These are phyloP conservation scores for Hippoglossus hippoglossus DNA, from an alignment of 2,797 vertebrate species.

Conservation along the genomic window DNA sequence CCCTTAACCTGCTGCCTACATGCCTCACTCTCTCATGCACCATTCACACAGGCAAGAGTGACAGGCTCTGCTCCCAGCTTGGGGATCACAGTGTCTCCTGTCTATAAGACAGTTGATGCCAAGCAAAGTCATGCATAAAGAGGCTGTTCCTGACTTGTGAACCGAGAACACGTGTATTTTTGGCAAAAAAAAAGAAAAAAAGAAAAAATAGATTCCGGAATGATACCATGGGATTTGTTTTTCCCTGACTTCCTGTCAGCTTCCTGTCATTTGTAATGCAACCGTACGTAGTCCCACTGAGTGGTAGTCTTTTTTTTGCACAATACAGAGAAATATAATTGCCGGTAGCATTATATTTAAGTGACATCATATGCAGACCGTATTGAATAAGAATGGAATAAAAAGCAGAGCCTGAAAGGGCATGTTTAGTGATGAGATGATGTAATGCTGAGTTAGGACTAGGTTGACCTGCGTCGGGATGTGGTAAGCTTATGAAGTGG, in stretches of 20 bases:
- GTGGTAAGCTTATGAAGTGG: conserved; percentile 86
- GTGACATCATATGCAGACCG: conserved; percentile 37
- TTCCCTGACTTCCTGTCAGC: conserved; percentile 74
- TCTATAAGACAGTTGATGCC: conserved; percentile 83
- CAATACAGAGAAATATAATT: conserved; percentile 63
- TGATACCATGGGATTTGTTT: conserved; percentile 77
- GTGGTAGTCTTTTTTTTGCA: conserved; percentile 34
- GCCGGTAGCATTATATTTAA: conserved; percentile 61
- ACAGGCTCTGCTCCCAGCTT: conserved; percentile 83
- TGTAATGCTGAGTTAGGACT: conserved; percentile 75
- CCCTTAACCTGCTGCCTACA: conserved; percentile 71
- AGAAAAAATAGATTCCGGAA: conserved; percentile 51
- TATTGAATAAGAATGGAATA: conserved; percentile 16
- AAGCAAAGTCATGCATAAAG: conserved; percentile 84
- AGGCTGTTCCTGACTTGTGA: conserved; percentile 81
- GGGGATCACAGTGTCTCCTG: conserved; percentile 82
- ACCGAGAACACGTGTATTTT: conserved; percentile 82
- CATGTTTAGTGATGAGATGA: conserved; percentile 59
- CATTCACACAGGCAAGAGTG: conserved; percentile 78
- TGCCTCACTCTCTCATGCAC: conserved; percentile 77
- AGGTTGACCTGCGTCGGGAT: conserved; percentile 72
- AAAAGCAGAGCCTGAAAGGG: conserved; percentile 36
- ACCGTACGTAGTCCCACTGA: conserved; percentile 66
- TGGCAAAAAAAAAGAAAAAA: conserved; percentile 58
- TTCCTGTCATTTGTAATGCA: conserved; percentile 78